A percentile compares a stretch with the other conserved stretches of the same genome.
Conservation (phyloP, 1,140 invertebrate species). For the Copidosoma floridanum region DNA sequence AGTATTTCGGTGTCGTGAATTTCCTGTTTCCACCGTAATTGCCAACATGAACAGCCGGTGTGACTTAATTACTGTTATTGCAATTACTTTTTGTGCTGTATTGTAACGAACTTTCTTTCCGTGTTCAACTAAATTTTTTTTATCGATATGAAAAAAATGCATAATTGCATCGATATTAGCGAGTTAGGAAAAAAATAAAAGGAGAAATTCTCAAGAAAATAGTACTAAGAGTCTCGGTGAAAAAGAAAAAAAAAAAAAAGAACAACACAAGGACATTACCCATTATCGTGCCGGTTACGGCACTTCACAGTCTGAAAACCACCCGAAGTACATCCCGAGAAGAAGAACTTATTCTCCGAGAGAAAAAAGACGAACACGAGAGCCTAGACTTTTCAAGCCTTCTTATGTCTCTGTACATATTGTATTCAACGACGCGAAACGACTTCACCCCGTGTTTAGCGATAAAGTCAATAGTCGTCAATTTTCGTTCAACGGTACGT, state of each 20-base stretch:
- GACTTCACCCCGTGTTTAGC: neutral
- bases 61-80: neutral
- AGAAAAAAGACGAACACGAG: neutral
- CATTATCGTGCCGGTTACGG: neutral
- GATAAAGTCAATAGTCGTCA: constrained; percentile 2
- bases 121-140: neutral
- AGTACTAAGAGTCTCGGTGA: no score
- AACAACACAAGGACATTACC: no score
- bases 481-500: constrained; percentile 24
- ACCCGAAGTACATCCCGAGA: neutral
- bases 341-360: neutral
- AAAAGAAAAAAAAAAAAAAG: no score
- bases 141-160: neutral
- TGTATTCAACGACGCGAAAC: constrained; percentile 3
- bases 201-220: no score
- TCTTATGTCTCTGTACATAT: neutral
- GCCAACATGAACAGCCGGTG: neutral
- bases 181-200: no score
- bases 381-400: neutral
- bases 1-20: neutral
- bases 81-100: neutral
- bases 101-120: neutral
- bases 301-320: constrained; percentile 6
- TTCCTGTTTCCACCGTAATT: neutral
- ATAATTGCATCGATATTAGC: neutral